Conservation (phyloP, 2,797 vertebrate genomes). For the Chloroceryle amazona region DNA sequence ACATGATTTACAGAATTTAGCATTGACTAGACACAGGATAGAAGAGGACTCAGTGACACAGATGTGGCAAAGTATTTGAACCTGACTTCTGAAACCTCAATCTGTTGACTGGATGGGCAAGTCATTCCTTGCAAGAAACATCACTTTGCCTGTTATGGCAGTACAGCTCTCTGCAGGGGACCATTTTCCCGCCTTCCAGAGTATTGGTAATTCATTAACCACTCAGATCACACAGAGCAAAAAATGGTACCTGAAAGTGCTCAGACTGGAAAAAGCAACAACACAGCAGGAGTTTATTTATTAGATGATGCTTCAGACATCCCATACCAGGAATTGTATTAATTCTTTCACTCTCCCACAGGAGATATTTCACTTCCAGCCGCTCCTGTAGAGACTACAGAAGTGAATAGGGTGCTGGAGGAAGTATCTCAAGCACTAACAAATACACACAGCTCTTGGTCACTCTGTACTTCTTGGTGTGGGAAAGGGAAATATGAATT, state of each 20-base stretch:
- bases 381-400: neutral
- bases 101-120: neutral
- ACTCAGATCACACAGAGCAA: neutral
- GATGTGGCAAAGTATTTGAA: neutral
- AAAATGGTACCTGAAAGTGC: neutral
- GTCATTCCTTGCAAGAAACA: neutral
- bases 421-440: neutral
- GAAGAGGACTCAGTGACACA: neutral
- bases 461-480: neutral
- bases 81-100: neutral
- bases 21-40: neutral
- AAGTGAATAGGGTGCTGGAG: neutral
- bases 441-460: neutral
- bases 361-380: neutral
- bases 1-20: neutral
- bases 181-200: neutral
- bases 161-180: neutral
- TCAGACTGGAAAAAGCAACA: neutral
- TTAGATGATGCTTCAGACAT: neutral
- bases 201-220: neutral
- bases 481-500: neutral
- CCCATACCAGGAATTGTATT: fast-evolving
- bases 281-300: neutral
- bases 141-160: neutral
- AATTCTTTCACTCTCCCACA: neutral